phyloP scores from a whole-genome alignment of 2,113 vertebrate genomes.

The Kryptolebias marmoratus region DNA sequence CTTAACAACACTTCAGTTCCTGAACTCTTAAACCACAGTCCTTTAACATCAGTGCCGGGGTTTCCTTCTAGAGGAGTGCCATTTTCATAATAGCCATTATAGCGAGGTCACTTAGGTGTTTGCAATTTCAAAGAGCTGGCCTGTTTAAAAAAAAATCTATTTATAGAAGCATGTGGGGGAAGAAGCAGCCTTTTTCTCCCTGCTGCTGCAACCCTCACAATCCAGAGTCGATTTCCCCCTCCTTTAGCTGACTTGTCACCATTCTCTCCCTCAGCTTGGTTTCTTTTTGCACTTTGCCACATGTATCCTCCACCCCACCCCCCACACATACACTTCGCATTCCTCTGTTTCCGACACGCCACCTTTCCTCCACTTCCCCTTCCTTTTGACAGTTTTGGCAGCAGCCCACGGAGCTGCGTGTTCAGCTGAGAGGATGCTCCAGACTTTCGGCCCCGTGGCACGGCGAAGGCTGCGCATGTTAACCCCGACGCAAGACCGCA shows the following conservation, averaged over 20 bases:
- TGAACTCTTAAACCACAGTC: neutral
- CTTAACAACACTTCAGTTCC: neutral
- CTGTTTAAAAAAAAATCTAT: slow-evolving; percentile 41
- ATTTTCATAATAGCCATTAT: slow-evolving; percentile 21
- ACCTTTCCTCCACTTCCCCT: neutral
- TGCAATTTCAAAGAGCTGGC: slow-evolving; percentile 10
- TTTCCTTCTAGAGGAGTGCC: slow-evolving; percentile 14
- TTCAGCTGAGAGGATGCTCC: slow-evolving; percentile 28
- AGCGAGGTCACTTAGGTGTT: slow-evolving; percentile 26
- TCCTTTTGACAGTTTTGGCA: slow-evolving; percentile 30
- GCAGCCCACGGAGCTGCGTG: slow-evolving; percentile 27
- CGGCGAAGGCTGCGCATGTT: slow-evolving; percentile 10
- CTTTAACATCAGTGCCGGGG: slow-evolving; percentile 7
- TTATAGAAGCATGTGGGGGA: slow-evolving; percentile 39
- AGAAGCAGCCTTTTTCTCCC: neutral
- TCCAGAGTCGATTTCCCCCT: slow-evolving; percentile 18
- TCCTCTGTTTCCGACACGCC: slow-evolving; percentile 17
- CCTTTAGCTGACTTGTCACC: slow-evolving; percentile 18
- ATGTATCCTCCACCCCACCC: neutral
- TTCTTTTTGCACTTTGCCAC: neutral
- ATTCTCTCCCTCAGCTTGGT: neutral
- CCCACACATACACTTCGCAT: neutral
- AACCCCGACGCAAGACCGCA: slow-evolving; percentile 12
- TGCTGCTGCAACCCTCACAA: slow-evolving; percentile 2
- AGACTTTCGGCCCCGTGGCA: slow-evolving; percentile 27